phyloP scores from a whole-genome alignment of 2,797 vertebrate genomes.

The Gymnocypris eckloni region DNA sequence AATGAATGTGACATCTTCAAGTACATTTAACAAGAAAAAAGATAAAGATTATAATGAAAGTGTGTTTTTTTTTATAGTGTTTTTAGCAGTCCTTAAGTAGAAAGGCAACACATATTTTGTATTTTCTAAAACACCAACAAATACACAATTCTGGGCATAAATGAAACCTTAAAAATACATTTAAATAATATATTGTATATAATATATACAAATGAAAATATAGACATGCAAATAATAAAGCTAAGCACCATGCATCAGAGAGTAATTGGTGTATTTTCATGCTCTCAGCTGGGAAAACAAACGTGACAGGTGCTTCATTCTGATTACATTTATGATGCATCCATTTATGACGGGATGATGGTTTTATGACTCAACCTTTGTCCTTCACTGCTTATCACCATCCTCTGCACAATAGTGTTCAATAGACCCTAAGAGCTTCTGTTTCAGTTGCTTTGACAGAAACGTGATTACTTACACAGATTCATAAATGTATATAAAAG shows the following conservation, averaged over 20 bases:
- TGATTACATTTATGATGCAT: constrained; percentile 43
- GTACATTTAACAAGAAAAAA: background rate
- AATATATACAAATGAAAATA: background rate
- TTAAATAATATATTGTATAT: too few species aligned
- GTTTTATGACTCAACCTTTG: constrained; percentile 57
- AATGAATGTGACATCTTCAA: background rate
- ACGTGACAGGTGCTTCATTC: background rate
- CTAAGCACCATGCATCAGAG: background rate
- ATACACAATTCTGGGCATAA: background rate
- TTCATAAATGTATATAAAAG: background rate
- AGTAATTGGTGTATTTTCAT: background rate
- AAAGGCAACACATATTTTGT: background rate
- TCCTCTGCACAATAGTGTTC: background rate
- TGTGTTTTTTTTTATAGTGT: background rate
- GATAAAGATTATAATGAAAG: background rate
- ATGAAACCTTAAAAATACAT: background rate
- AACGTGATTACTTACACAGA: background rate
- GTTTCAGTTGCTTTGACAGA: background rate
- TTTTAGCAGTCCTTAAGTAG: background rate
- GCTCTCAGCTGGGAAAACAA: constrained; percentile 24
- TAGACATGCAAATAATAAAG: background rate
- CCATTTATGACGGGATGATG: constrained; percentile 28
- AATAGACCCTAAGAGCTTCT: background rate
- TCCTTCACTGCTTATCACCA: constrained; percentile 7
- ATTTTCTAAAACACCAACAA: background rate